Conservation (phyloP, 2,113 vertebrate genomes). For the Anarrhichthys ocellatus region DNA sequence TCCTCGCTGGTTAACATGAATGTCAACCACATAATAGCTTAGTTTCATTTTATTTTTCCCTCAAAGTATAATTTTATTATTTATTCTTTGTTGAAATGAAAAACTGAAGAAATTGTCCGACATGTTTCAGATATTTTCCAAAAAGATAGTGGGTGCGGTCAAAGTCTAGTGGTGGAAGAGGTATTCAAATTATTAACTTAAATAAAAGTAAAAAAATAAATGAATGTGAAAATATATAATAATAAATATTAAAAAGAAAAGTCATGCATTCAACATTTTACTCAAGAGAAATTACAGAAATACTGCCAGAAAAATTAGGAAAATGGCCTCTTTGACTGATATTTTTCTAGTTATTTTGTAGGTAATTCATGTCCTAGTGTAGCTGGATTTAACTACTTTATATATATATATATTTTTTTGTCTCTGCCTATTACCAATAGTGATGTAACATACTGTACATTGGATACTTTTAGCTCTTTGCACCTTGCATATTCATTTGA, state of each 20-base stretch:
- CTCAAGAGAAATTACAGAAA: background rate
- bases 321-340: background rate
- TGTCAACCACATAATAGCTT: conserved; percentile 14
- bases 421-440: background rate
- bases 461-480: background rate
- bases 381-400: background rate
- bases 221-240: background rate
- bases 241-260: background rate
- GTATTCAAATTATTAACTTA: background rate
- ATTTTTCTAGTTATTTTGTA: background rate
- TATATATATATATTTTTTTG: background rate
- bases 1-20: conserved; percentile 10
- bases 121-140: conserved; percentile 5
- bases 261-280: background rate
- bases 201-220: background rate
- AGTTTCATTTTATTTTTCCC: conserved; percentile 5
- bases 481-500: background rate
- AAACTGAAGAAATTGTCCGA: background rate
- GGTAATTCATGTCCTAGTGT: background rate
- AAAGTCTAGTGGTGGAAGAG: background rate
- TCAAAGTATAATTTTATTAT: background rate
- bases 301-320: background rate
- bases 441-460: background rate
- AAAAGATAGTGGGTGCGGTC: background rate
- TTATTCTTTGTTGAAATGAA: conserved; percentile 12